Percentiles rank a stretch among this genome's conserved stretches.
Evolutionary conservation across 2,797 vertebrate species (phyloP).

Genomic region (Cossypha dichroa): DNA sequence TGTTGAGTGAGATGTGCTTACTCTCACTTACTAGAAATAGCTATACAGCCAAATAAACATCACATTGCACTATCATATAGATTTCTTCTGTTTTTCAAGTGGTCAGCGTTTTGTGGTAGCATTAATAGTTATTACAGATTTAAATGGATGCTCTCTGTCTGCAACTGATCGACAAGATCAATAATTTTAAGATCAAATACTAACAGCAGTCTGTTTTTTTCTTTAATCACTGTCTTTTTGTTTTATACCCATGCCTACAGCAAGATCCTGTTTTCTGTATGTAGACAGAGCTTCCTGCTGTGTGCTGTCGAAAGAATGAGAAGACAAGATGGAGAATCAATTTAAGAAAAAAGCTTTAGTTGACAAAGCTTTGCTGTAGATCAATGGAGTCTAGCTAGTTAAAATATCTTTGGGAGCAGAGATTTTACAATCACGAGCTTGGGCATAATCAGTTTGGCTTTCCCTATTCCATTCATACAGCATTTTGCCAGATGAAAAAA

Average conservation of each 20-base stretch:
- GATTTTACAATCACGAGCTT: slow-evolving; percentile 50
- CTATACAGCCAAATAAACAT: background rate
- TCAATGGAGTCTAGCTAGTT: slow-evolving; percentile 78
- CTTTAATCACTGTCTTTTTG: slow-evolving; percentile 82
- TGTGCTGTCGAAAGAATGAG: slow-evolving; percentile 81
- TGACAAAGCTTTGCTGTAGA: slow-evolving; percentile 78
- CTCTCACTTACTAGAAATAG: background rate
- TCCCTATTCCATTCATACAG: background rate
- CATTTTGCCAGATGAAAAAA: slow-evolving; percentile 23
- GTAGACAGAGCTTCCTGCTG: slow-evolving; percentile 86
- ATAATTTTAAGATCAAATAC: slow-evolving; percentile 83
- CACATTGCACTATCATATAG: background rate
- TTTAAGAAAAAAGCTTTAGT: slow-evolving; percentile 76
- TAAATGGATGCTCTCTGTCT: slow-evolving; percentile 63
- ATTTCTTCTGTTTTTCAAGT: slow-evolving; percentile 50
- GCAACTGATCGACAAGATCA: slow-evolving; percentile 77
- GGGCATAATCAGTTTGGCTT: slow-evolving; percentile 34
- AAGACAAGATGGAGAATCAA: slow-evolving; percentile 82
- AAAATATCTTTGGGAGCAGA: slow-evolving; percentile 68
- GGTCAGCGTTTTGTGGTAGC: slow-evolving; percentile 30
- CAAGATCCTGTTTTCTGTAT: slow-evolving; percentile 84
- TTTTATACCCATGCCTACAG: slow-evolving; percentile 85
- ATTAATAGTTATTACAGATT: slow-evolving; percentile 63
- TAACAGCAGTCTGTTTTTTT: slow-evolving; percentile 75
- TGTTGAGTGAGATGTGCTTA: background rate